Conservation (phyloP, 1,140 invertebrate genomes). For the Danaus melanippus region DNA sequence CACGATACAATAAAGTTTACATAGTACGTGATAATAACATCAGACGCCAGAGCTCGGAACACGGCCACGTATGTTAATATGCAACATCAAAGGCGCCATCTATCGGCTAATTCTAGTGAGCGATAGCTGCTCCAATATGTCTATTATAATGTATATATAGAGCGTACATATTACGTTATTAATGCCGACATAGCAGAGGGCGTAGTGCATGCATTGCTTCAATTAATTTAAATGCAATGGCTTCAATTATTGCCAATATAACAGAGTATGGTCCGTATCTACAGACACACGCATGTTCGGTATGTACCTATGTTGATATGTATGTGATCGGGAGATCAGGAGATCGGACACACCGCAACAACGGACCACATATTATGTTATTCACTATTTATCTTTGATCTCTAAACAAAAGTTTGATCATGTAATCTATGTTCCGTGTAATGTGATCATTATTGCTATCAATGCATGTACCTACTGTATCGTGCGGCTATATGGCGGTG, state of each 20-base stretch:
- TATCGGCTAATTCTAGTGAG: constrained; percentile 22
- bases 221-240: constrained; percentile 31
- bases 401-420: no score
- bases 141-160: constrained; percentile 25
- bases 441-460: no score
- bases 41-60: constrained; percentile 5
- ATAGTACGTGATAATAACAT: constrained; percentile 5
- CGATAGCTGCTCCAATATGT: constrained; percentile 20
- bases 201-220: constrained; percentile 21
- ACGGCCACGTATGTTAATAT: constrained; percentile 12
- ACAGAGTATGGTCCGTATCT: constrained; percentile 12
- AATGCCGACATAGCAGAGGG: constrained; percentile 18
- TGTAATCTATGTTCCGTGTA: no score
- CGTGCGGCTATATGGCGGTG: no score
- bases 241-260: constrained; percentile 26
- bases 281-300: constrained; percentile 18
- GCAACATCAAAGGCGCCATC: constrained; percentile 27
- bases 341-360: no score
- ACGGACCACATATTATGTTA: no score
- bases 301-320: constrained; percentile 2
- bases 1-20: constrained; percentile 8
- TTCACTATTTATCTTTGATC: no score
- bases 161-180: constrained; percentile 20
- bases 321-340: no score
- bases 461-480: no score